Base-by-base conservation (phyloP, 2,888 invertebrate species). In the Exephanes ischioxanthus region DNA sequence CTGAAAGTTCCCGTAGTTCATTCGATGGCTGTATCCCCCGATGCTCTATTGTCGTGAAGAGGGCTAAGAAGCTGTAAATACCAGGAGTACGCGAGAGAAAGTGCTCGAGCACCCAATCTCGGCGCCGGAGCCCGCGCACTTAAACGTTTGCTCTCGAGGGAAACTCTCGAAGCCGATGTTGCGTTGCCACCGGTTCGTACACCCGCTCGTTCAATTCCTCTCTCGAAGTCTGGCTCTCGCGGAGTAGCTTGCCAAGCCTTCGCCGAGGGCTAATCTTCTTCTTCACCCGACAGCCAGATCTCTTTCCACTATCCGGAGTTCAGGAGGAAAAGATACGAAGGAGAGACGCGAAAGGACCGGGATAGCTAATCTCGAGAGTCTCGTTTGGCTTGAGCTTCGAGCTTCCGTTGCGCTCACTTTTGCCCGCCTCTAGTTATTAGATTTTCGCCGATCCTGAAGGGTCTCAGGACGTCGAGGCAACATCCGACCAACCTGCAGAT, bases 101-200 rank as follows among this genome's bases (percentile, higher is more conserved):
- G 76, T 72, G 26, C 72, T 80, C 76, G 72, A 72, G 76, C 63
- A 80, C 71, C 76, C 79, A 85, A 85, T 85, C 83, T 83, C 85
- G 85, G 66, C 80, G 80, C 76, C 80, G 79, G 83, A 63, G 63
- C 33, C 79, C 61, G 70, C 83, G 79, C 72, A 85, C 79, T 83
- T 76, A 41, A 66, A 71, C 83, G 76, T 76, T 80, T 68, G 30
- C 76, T 83, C 61, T 75, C 45, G 19, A 58, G 63, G 48, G 67
- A 66, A 33, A 41, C 66, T 68, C 71, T 71, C 37, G 53, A 80
- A 72, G 72, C 78, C 61, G 70, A 81, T 78, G 81, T 81, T 53
- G 61, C 68, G 84, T 80, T 80, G 70, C 78, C 78, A 16, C 6
- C 73, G 53, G 77, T 85, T 81, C 80, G 55, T 66, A 80, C 68